Evolutionary conservation across 1,140 invertebrate species (phyloP), one percentile per base, ranked within the genome.

Genomic region (Rhagoletis zephyria): DNA sequence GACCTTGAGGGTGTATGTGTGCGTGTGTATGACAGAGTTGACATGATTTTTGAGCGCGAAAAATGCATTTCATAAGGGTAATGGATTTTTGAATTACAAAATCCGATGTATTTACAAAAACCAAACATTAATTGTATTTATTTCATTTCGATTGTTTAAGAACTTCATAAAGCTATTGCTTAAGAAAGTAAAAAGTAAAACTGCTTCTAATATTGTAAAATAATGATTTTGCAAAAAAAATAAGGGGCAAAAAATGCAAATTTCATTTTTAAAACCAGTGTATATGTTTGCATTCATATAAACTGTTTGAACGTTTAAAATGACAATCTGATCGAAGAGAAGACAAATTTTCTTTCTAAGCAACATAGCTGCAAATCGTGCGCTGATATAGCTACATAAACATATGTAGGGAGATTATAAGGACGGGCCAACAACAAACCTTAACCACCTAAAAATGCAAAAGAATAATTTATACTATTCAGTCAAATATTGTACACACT

Each of bases 141-240:
- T 81, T 81, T 56, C n/a, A 81, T 30, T 56, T 19, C 30, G n/a
- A 81, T 81, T 51, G 16, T 81, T 81, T 81, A 67, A 67, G 40
- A 67, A 30, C 0, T 14, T 48, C n/a, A 6, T 51, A 12, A 51
- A 59, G 56, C 16, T 6, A 5, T n/a, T 10, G 16, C n/a, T 30
- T 45, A 45, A 81, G 14, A 81, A 81, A 81, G 74, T 59, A 9
- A 81, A 81, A 56, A 81, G 74, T 81, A 81, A 81, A 81, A 56
- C n/a, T 48, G 19, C 30, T 81, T 81, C 74, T 81, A 56, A 56
- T 81, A 81, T 81, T 56, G 45, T 56, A 56, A 56, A 74, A 51
- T 2, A 19, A 30, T 81, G 12, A 56, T 56, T n/a, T 30, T 81
- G 16, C 51, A 45, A 4, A 48, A 74, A 12, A 48, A 74, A 48